A percentile compares a stretch with the other conserved stretches of the same genome.
These are phyloP conservation scores for Callipepla californica DNA, from an alignment of 2,113 vertebrate species.

Conservation along the genomic window DNA sequence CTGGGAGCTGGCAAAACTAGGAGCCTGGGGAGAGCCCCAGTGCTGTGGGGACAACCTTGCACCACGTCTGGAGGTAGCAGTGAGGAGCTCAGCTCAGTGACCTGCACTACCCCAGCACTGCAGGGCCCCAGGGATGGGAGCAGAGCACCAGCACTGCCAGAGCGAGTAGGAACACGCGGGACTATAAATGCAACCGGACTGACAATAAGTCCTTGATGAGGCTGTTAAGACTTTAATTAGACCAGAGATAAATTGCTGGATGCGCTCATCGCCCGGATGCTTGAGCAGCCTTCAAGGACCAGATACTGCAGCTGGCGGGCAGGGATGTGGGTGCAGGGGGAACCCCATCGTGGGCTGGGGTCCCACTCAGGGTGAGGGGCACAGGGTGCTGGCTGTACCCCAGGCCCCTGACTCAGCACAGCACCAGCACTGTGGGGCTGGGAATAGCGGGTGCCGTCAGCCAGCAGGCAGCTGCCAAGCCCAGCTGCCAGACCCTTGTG, in stretches of 20 bases:
- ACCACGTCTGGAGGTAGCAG: not conserved
- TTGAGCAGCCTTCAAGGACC: not conserved
- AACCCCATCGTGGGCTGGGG: not conserved
- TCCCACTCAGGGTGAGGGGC: not conserved
- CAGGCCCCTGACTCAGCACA: slow-evolving; percentile 64
- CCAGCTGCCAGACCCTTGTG: not conserved
- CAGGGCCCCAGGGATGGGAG: rapidly evolving
- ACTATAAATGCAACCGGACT: slow-evolving; percentile 45
- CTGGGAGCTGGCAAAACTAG: not conserved
- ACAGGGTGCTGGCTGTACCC: not conserved
- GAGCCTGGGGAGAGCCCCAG: not conserved
- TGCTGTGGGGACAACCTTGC: rapidly evolving
- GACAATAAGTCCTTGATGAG: slow-evolving; percentile 56
- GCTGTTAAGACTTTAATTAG: slow-evolving; percentile 39
- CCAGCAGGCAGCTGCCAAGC: not conserved
- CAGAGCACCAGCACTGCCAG: rapidly evolving
- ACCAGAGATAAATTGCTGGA: not conserved
- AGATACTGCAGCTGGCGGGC: rapidly evolving
- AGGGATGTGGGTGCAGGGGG: not conserved
- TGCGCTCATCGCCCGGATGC: not conserved
- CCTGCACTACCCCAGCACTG: rapidly evolving
- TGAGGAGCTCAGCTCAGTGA: not conserved
- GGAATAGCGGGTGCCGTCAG: slow-evolving; percentile 50
- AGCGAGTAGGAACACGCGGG: not conserved
- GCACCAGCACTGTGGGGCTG: rapidly evolving